phyloP scores from a whole-genome alignment of 2,113 vertebrate species.

The Tor tambroides region DNA sequence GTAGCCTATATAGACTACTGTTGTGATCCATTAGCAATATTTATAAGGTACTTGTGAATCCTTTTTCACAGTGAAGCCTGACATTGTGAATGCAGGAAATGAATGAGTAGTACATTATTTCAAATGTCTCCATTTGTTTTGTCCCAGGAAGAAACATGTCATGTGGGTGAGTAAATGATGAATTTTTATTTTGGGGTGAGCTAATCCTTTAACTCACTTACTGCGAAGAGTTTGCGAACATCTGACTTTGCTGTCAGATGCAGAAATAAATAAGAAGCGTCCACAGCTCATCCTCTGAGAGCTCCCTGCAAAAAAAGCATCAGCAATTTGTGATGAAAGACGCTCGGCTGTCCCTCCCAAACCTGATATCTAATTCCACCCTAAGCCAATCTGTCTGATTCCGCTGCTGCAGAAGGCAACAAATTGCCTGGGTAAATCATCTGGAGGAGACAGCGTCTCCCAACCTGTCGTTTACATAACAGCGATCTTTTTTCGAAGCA shows the following conservation, averaged over 20 bases:
- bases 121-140: neutral
- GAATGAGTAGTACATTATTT: neutral
- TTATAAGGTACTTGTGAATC: neutral
- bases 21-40: too few species aligned
- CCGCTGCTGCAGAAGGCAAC: constrained; percentile 13
- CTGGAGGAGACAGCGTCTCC: constrained; percentile 16
- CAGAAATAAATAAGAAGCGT: constrained; percentile 13
- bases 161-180: neutral
- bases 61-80: neutral
- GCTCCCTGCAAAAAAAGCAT: constrained; percentile 33
- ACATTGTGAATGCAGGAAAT: neutral
- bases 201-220: constrained; percentile 4
- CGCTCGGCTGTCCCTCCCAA: constrained; percentile 25
- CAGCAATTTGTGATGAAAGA: constrained; percentile 44
- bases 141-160: neutral
- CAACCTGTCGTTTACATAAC: constrained; percentile 39
- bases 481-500: constrained; percentile 21
- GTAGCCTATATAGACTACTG: too few species aligned
- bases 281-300: constrained; percentile 29
- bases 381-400: constrained; percentile 48
- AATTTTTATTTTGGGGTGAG: neutral
- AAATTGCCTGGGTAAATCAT: constrained; percentile 54
- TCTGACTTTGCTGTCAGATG: neutral
- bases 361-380: constrained; percentile 50
- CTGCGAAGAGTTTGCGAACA: neutral